Evolutionary conservation across 2,888 invertebrate genomes (phyloP).

Genomic region (Galerucella pusilla): DNA sequence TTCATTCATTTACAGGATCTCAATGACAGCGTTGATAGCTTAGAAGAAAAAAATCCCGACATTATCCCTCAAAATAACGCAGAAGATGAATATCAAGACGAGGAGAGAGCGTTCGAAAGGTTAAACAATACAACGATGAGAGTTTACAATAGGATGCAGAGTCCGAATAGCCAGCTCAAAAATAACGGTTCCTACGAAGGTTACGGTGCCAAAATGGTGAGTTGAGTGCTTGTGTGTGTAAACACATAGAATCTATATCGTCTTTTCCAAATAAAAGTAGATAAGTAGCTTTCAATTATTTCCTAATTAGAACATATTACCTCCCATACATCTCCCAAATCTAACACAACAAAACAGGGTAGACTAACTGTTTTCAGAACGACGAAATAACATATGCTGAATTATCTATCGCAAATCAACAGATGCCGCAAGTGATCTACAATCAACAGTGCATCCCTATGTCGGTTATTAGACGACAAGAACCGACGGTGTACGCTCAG

Average conservation of each 20-base stretch:
- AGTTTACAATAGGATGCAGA: conserved; percentile 63
- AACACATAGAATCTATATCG: background rate
- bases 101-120: conserved; percentile 68
- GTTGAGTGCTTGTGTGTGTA: conserved; percentile 37
- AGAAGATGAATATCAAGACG: conserved; percentile 68
- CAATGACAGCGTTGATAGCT: conserved; percentile 66
- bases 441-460: conserved; percentile 63
- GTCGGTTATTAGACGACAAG: conserved; percentile 64
- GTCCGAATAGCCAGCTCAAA: conserved; percentile 60
- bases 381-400: conserved; percentile 71
- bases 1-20: conserved; percentile 55
- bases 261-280: background rate
- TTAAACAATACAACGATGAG: conserved; percentile 65
- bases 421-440: conserved; percentile 63
- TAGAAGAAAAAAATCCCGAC: conserved; percentile 71
- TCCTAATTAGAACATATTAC: background rate
- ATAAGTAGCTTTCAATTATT: background rate
- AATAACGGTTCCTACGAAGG: conserved; percentile 63
- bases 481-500: conserved; percentile 70
- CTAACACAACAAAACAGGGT: conserved; percentile 20
- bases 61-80: conserved; percentile 70
- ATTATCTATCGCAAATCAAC: conserved; percentile 65
- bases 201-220: conserved; percentile 60
- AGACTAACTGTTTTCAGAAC: conserved; percentile 57
- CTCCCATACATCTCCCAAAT: conserved; percentile 13